Evolutionary conservation across 2,888 invertebrate genomes (phyloP).

Genomic region (Andrena haemorrhoa): DNA sequence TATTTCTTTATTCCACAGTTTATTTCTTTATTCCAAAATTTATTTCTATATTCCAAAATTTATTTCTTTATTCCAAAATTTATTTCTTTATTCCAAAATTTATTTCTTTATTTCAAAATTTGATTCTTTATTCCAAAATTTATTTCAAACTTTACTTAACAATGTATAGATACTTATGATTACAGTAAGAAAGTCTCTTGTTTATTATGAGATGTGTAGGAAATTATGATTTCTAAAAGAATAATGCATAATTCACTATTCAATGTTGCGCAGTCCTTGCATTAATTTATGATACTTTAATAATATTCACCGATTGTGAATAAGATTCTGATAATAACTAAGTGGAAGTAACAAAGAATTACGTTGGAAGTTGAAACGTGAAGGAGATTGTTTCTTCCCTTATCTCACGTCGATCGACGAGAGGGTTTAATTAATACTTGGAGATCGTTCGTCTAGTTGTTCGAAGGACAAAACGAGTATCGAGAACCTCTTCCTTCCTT

Average conservation of each 20-base stretch:
- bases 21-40: no score
- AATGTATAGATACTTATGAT: neutral
- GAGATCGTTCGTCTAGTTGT: neutral
- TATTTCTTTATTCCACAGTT: no score
- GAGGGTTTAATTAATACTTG: slow-evolving; percentile 25
- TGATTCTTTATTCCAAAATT: no score
- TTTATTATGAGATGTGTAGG: neutral
- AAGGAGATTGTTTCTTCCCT: neutral
- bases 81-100: neutral
- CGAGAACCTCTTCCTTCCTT: neutral
- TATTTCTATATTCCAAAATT: neutral
- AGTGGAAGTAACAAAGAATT: slow-evolving; percentile 21
- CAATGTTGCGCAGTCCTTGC: neutral
- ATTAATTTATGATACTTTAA: neutral
- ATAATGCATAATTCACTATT: neutral
- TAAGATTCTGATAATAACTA: no score
- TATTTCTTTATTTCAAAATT: neutral
- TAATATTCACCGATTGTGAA: neutral
- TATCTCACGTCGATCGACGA: slow-evolving; percentile 40
- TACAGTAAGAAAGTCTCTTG: neutral
- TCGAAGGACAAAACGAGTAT: slow-evolving; percentile 2
- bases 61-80: neutral
- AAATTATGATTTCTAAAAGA: neutral
- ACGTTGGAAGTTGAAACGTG: neutral
- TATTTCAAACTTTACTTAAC: no score